Evolutionary conservation across 2,113 vertebrate species (phyloP), one percentile per base, ranked within the genome.

Genomic region (Mastomys coucha): DNA sequence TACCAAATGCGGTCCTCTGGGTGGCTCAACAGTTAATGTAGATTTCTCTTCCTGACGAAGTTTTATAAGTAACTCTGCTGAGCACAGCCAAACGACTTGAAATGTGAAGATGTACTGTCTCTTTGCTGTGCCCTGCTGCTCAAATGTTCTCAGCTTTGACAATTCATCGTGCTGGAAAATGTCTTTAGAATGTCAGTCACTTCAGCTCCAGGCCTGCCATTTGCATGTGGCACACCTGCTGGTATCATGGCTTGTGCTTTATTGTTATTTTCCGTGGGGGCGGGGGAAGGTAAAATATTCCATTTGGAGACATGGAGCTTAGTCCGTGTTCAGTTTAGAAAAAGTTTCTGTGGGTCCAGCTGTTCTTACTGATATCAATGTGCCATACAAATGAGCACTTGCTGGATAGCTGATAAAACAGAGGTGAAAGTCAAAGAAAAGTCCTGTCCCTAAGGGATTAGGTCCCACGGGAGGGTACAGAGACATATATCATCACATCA

Each of bases 71-170:
- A 96, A 98, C 96, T 98, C 93, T 95, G 96, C 92, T 82, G 93
- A 94, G 96, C 86, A 95, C 96, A 97, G 97, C 97, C 97, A 97
- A 98, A 91, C 97, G 97, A 98, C 97, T 98, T 97, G 97, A 98
- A 98, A 98, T 98, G 97, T 97, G 97, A 98, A 94, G 98, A 97
- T 97, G 97, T 89, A 97, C 92, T 97, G 97, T 95, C 97, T 98
- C 96, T 98, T 98, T 97, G 97, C 98, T 97, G 97, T 98, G 97
- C 98, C 98, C 98, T 98, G 98, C 98, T 98, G 98, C 98, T 98
- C 98, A 98, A 95, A 96, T 95, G 97, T 98, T 97, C 98, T 98
- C 98, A 98, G 98, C 98, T 98, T 98, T 98, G 98, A 98, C 98
- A 98, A 97, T 97, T 98, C 96, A 97, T 97, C 96, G 97, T 96